Conservation (phyloP, 2,797 vertebrate species). For the Sebastes steindachneri region DNA sequence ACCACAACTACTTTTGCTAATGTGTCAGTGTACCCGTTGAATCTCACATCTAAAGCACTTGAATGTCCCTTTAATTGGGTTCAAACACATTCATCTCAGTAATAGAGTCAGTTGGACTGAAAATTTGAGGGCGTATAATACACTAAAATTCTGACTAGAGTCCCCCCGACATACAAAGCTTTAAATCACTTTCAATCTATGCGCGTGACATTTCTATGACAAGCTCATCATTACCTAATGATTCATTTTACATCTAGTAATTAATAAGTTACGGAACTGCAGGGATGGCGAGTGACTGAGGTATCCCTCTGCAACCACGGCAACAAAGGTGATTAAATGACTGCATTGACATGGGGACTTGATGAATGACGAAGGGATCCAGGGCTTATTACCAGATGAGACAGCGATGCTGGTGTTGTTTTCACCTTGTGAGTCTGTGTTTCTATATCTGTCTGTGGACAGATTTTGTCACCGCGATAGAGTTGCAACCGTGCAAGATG, state of each 20-base stretch:
- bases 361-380: neutral
- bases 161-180: constrained; percentile 39
- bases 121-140: neutral
- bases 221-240: constrained; percentile 69
- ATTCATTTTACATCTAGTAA: constrained; percentile 56
- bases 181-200: constrained; percentile 58
- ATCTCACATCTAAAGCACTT: neutral
- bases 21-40: neutral
- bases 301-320: neutral
- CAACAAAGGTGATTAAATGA: neutral
- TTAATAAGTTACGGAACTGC: constrained; percentile 51
- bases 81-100: neutral
- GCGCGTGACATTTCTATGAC: constrained; percentile 59
- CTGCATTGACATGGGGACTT: neutral
- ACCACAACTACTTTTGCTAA: constrained; percentile 2
- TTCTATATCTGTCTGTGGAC: neutral
- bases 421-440: neutral
- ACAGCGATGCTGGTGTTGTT: neutral
- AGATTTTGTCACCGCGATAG: neutral
- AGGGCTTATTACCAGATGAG: neutral
- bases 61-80: neutral
- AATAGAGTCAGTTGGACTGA: neutral
- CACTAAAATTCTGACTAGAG: constrained; percentile 5
- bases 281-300: constrained; percentile 1
- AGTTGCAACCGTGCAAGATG: neutral